phyloP scores from a whole-genome alignment of 1,140 invertebrate species.

The Panulirus ornatus region DNA sequence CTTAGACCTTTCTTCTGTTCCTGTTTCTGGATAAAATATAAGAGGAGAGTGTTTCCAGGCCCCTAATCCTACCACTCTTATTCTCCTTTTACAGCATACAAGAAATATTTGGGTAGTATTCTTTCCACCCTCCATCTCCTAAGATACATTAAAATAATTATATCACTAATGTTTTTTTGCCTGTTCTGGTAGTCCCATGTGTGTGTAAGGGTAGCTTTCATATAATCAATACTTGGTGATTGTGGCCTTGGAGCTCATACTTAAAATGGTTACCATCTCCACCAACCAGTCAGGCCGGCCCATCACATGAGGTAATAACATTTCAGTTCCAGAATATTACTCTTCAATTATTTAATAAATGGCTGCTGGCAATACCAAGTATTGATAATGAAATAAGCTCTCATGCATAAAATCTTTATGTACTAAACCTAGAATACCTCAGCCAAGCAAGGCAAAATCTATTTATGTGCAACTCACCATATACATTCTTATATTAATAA shows the following conservation, averaged over 20 bases:
- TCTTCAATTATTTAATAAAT: conserved; percentile 48
- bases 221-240: conserved; percentile 70
- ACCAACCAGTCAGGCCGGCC: conserved; percentile 55
- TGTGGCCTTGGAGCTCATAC: conserved; percentile 45
- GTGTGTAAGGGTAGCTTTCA: conserved; percentile 24
- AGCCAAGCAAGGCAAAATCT: conserved; percentile 1
- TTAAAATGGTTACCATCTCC: neutral
- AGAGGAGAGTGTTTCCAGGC: too few relatives aligned
- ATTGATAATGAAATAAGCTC: conserved; percentile 70
- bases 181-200: neutral
- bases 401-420: conserved; percentile 46
- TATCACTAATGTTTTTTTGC: neutral
- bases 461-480: conserved; percentile 9
- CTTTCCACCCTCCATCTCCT: too few relatives aligned
- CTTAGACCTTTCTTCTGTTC: too few relatives aligned
- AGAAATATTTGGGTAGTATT: too few relatives aligned
- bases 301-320: conserved; percentile 39
- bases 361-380: conserved; percentile 73
- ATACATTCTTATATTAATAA: conserved; percentile 4
- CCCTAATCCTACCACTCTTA: too few relatives aligned
- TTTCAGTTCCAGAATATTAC: conserved; percentile 1
- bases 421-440: conserved; percentile 32
- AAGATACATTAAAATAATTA: too few relatives aligned
- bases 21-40: too few relatives aligned
- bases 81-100: too few relatives aligned